Conservation (phyloP, 2,888 invertebrate genomes). For the Melinopterus prodromus region DNA sequence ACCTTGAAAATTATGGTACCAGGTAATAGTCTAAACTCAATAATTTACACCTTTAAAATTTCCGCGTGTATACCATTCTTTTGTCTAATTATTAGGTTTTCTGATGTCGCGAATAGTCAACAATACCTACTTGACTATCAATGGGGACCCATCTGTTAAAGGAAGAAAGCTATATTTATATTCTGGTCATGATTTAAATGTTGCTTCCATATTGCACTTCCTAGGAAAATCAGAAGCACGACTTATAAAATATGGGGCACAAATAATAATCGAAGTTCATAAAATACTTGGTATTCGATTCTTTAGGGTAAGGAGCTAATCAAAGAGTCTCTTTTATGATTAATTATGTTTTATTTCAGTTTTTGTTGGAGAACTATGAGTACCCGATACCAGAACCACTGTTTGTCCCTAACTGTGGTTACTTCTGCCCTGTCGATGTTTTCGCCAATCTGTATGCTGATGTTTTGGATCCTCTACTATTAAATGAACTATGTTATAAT, state of each 20-base stretch:
- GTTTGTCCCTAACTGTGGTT: slow-evolving; percentile 28
- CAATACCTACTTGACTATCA: slow-evolving; percentile 29
- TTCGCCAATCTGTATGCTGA: slow-evolving; percentile 25
- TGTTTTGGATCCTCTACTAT: slow-evolving; percentile 43
- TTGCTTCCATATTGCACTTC: slow-evolving; percentile 60
- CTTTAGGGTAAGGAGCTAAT: slow-evolving; percentile 22
- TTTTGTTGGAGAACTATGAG: slow-evolving; percentile 28
- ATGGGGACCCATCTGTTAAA: slow-evolving; percentile 17
- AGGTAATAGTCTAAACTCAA: slow-evolving; percentile 16
- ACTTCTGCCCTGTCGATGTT: slow-evolving; percentile 24
- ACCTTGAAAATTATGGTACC: slow-evolving; percentile 49
- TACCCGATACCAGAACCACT: slow-evolving; percentile 12
- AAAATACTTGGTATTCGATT: slow-evolving; percentile 12
- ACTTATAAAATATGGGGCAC: slow-evolving; percentile 49
- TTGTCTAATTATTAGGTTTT: slow-evolving; percentile 28
- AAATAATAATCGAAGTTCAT: slow-evolving; percentile 50
- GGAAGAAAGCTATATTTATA: slow-evolving; percentile 51
- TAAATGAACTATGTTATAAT: not conserved
- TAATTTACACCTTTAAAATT: not conserved
- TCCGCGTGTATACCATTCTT: too few relatives aligned
- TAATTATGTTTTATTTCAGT: slow-evolving; percentile 18
- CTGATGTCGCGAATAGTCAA: slow-evolving; percentile 32
- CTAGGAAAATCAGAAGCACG: slow-evolving; percentile 60
- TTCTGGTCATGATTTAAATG: slow-evolving; percentile 65
- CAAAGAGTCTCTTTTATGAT: not conserved